A percentile compares a stretch with the other conserved stretches of the same genome.
Evolutionary conservation across 2,888 invertebrate species (phyloP).

Genomic region (Caenorhabditis angaria): DNA sequence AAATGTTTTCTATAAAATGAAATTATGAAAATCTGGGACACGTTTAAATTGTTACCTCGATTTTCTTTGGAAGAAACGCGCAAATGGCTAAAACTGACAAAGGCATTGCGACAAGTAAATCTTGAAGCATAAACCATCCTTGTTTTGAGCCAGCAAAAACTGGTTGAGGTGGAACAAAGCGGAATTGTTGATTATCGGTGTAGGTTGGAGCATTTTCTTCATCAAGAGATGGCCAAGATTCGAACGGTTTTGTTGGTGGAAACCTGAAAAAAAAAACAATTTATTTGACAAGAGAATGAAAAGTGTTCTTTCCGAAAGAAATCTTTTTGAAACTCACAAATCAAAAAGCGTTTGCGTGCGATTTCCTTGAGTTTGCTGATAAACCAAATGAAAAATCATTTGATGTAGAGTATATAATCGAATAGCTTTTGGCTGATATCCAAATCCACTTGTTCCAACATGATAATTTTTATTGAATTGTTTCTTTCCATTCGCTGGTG

Average conservation of each 20-base stretch:
- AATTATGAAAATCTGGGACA: not conserved
- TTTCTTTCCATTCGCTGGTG: not conserved
- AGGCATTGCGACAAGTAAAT: slow-evolving; percentile 58
- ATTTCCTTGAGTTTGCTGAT: slow-evolving; percentile 25
- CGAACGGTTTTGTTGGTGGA: slow-evolving; percentile 26
- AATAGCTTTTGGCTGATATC: slow-evolving; percentile 56
- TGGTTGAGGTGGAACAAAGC: slow-evolving; percentile 60
- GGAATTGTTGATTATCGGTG: slow-evolving; percentile 47
- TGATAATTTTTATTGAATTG: slow-evolving; percentile 8
- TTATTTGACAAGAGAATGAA: not conserved
- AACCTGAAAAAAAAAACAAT: slow-evolving; percentile 34
- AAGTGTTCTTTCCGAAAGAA: not conserved
- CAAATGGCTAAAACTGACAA: slow-evolving; percentile 57
- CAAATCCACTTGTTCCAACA: slow-evolving; percentile 28
- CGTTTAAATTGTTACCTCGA: slow-evolving; percentile 19
- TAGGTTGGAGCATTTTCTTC: slow-evolving; percentile 16
- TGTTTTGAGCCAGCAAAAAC: slow-evolving; percentile 27
- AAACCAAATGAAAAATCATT: slow-evolving; percentile 54
- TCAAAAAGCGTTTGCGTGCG: slow-evolving; percentile 2
- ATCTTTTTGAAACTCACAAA: not conserved
- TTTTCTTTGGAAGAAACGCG: slow-evolving; percentile 41
- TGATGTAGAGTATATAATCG: slow-evolving; percentile 53
- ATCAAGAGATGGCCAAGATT: slow-evolving; percentile 12
- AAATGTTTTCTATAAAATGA: not conserved
- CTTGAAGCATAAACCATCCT: slow-evolving; percentile 66